Evolutionary conservation across 2,113 vertebrate genomes (phyloP), one percentile per base, ranked within the genome.

Genomic region (Motacilla alba): DNA sequence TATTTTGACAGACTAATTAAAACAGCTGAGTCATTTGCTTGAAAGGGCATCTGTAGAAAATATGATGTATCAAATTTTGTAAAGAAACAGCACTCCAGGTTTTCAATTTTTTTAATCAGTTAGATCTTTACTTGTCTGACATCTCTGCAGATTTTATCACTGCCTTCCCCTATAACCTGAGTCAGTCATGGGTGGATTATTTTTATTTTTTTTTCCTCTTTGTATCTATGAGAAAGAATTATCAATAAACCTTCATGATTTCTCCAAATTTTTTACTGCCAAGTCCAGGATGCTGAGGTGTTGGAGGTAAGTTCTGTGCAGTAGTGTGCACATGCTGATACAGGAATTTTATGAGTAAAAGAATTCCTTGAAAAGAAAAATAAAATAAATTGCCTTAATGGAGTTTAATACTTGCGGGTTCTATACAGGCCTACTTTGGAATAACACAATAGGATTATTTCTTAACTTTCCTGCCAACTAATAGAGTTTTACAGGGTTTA

Each of bases 1-100:
- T 93, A 81, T 96, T 95, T 95, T 80, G 58, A 77, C 75, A 76
- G 63, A n/a, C 63, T 91, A 78, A 90, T 95, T 95, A 94, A 93
- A 93, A 83, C 43, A 52, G 22, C 77, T 67, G 75, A 93, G n/a
- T 97, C 72, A 88, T 93, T 77, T 89, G 37, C 63, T 93, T 86
- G 82, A 90, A 92, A 88, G 94, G 50, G 49, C 67, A 93, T 2
- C 22, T 80, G 11, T 30, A 63, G 82, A 90, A 79, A 92, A 64
- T 37, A 43, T 4, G 14, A 24, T 83, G n/a, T 44, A 70, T 52
- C 87, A 67, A 63, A 60, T 80, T 93, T 80, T n/a, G 35, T 39
- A 44, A 70, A 77, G 90, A 83, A 74, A 6, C 44, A 28, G 70
- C 73, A 52, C 67, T 80, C 31, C 15, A 27, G 22, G 31, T 73